These are phyloP conservation scores for Toxotes jaculatrix DNA, from an alignment of 2,113 vertebrate species.

Conservation along the genomic window DNA sequence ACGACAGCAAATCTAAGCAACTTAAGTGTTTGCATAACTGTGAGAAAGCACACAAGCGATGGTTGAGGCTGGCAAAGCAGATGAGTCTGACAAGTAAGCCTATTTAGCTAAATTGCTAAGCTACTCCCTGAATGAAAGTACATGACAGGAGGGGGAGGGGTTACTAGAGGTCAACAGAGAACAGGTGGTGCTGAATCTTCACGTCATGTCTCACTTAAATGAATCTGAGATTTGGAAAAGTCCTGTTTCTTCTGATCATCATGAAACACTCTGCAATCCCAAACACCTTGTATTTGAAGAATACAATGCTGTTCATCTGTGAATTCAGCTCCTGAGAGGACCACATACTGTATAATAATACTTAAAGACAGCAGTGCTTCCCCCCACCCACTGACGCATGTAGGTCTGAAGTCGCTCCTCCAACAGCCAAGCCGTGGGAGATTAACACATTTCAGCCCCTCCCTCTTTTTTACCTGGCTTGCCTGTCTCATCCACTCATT, in stretches of 20 bases:
- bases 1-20: constrained; percentile 34
- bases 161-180: constrained; percentile 57
- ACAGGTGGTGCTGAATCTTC: constrained; percentile 55
- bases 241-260: background rate
- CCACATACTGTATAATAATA: background rate
- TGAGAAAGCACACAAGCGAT: constrained; percentile 45
- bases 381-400: background rate
- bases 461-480: constrained; percentile 65
- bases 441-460: constrained; percentile 47
- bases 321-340: background rate
- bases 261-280: background rate
- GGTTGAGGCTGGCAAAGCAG: constrained; percentile 56
- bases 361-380: background rate
- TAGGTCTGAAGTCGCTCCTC: constrained; percentile 3
- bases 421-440: constrained; percentile 28
- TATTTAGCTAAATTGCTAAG: constrained; percentile 77
- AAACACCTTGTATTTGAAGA: background rate
- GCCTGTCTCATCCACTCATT: constrained; percentile 71
- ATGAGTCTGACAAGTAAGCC: constrained; percentile 76
- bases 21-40: constrained; percentile 58
- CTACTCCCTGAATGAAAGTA: constrained; percentile 73
- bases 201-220: background rate
- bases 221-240: constrained; percentile 4
- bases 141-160: constrained; percentile 38
- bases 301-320: background rate